Base-by-base conservation (phyloP, 2,797 vertebrate species). In the Stomatorhinus walkeri region DNA sequence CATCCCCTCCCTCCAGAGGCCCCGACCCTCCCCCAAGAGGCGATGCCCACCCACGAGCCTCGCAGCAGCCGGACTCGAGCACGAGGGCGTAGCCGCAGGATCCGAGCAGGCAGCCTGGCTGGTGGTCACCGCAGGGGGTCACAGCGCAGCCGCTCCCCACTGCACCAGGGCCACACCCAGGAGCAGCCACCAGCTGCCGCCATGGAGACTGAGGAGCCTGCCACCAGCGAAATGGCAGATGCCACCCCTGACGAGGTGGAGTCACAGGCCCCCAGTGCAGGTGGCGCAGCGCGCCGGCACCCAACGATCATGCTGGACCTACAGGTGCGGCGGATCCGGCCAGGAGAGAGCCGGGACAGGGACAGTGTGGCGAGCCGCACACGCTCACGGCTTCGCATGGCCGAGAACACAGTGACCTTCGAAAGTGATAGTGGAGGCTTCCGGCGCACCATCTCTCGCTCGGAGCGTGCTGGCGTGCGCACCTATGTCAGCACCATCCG, bases 321-420 rank as follows among this genome's bases (percentile, higher is more conserved):
- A 91, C 98, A 99, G 91, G 97, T 99, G 90, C 96, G 97, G 91
- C 95, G 97, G 92, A 97, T 98, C 92, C 96, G 96, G 88, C 96
- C 97, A 0, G 97, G 97, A 48, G 98, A 99, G 92, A 97, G 96
- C 93, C 93, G 98, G n/a, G 97, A 98, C 92, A 93, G 95, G 86
- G 97, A 99, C 92, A 98, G 97, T 92, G 97, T 98, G 12, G 98
- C 97, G 76, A 98, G 96, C 51, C 96, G 98, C 92, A 99, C 97
- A 19, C 96, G 97, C 46, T 98, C 98, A 64, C 96, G 98, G 76
- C 95, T 94, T 28, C 96, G 97, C 0, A 96, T 96, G 3, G 97
- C 96, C 5, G 97, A 97, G 91, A 98, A 98, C 89, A 97, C 96
- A 0, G 96, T 98, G 79, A 97, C 97, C 4, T 96, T 98, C 28